These are phyloP conservation scores for Suricata suricatta DNA, from an alignment of 2,113 vertebrate species.

Conservation along the genomic window DNA sequence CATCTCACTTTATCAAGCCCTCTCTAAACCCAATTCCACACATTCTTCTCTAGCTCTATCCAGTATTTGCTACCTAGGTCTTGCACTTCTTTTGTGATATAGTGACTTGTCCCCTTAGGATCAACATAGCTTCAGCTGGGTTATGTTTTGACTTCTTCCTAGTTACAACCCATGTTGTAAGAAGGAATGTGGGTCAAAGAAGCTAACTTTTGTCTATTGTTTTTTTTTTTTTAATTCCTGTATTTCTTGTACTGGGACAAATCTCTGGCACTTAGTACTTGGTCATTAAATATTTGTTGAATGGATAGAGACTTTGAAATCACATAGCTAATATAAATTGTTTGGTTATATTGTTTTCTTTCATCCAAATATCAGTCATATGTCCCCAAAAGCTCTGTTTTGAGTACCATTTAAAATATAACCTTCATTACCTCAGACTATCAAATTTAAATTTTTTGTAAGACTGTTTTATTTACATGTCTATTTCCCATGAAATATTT, in stretches of 20 bases:
- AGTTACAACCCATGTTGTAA: neutral
- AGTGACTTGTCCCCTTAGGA: neutral
- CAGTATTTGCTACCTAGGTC: neutral
- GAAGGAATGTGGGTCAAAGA: neutral
- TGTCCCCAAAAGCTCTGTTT: neutral
- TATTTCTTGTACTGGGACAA: neutral
- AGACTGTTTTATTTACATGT: neutral
- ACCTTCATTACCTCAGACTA: neutral
- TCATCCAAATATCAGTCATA: neutral
- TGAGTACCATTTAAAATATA: neutral
- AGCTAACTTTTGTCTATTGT: neutral
- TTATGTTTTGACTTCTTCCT: neutral
- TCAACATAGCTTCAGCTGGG: neutral
- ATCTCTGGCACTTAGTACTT: neutral
- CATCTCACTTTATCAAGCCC: neutral
- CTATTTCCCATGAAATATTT: neutral
- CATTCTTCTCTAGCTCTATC: neutral
- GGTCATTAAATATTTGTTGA: neutral
- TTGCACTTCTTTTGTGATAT: neutral
- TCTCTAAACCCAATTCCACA: neutral
- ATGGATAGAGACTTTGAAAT: neutral
- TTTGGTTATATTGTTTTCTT: neutral
- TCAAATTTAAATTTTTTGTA: neutral
- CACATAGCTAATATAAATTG: neutral
- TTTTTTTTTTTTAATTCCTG: neutral